Percentiles rank a stretch among this genome's conserved stretches.
phyloP scores from a whole-genome alignment of 2,113 vertebrate genomes.

The Etia nguti region DNA sequence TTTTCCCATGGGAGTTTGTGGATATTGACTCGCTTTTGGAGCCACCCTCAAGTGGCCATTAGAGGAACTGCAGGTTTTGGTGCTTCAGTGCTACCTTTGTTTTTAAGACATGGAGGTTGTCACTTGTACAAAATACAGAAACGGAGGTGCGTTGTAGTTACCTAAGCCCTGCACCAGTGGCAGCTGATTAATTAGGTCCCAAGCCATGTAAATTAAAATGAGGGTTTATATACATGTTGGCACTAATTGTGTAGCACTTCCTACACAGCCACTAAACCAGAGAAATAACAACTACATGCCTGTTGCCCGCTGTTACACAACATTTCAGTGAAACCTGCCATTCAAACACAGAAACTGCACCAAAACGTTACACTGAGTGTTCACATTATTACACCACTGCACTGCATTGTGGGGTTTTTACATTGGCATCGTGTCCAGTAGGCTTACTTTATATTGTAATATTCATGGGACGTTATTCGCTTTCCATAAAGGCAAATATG shows the following conservation, averaged over 20 bases:
- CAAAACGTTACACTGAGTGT: neutral
- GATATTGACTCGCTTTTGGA: neutral
- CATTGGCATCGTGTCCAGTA: neutral
- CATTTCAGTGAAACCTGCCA: neutral
- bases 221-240: neutral
- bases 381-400: neutral
- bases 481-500: neutral
- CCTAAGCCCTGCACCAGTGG: neutral
- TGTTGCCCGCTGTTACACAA: neutral
- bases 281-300: neutral
- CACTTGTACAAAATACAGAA: neutral
- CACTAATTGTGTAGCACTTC: neutral
- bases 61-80: neutral
- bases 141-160: neutral
- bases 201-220: neutral
- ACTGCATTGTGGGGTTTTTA: neutral
- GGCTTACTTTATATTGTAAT: neutral
- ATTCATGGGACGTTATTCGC: neutral
- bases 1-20: neutral
- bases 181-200: neutral
- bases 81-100: accelerated
- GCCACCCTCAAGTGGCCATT: neutral
- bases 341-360: neutral
- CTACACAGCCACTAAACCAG: neutral
- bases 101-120: neutral